phyloP scores from a whole-genome alignment of 2,888 invertebrate species.

The Aricia artaxerxes region DNA sequence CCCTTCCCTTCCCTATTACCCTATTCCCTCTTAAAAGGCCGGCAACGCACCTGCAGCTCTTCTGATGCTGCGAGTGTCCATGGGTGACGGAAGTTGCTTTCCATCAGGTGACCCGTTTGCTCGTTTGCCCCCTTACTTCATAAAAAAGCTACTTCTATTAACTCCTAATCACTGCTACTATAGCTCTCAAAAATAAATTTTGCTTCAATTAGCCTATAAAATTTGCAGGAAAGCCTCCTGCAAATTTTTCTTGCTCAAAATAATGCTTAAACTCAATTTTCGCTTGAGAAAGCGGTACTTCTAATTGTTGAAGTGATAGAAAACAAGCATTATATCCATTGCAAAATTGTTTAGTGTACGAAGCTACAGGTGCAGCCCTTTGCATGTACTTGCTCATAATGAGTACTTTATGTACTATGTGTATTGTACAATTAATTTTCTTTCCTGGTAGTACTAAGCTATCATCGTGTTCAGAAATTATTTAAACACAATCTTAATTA shows the following conservation, averaged over 20 bases:
- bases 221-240: background rate
- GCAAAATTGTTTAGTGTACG: conserved; percentile 21
- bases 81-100: too few relatives aligned
- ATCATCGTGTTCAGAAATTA: conserved; percentile 27
- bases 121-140: too few relatives aligned
- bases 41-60: too few relatives aligned
- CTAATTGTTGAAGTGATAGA: background rate
- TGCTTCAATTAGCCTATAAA: background rate
- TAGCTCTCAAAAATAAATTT: background rate
- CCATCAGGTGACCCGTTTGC: too few relatives aligned
- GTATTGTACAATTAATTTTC: conserved; percentile 40
- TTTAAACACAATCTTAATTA: conserved; percentile 23
- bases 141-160: background rate
- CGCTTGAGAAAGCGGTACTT: background rate
- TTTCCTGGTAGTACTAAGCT: conserved; percentile 23
- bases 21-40: too few relatives aligned
- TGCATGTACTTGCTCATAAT: conserved; percentile 39
- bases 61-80: too few relatives aligned
- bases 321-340: background rate
- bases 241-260: background rate
- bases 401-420: conserved; percentile 34
- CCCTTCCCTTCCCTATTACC: too few relatives aligned
- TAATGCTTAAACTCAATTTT: background rate
- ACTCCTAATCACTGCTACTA: background rate
- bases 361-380: conserved; percentile 37